phyloP scores from a whole-genome alignment of 1,140 invertebrate genomes.

The Sitobion miscanthi region DNA sequence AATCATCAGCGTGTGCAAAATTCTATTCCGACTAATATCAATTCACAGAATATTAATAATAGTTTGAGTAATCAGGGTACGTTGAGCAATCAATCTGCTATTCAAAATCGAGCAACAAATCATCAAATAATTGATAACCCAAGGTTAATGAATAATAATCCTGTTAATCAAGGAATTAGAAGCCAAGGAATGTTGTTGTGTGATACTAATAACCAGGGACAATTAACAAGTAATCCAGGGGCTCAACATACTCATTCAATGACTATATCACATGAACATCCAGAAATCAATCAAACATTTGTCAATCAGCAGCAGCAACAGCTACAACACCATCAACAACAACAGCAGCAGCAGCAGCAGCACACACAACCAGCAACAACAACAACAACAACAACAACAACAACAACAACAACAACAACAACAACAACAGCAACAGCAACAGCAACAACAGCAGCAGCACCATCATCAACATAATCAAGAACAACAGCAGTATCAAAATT shows the following conservation, averaged over 20 bases:
- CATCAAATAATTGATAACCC: conserved; percentile 46
- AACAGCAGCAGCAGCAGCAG: conserved; percentile 26
- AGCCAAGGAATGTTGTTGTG: conserved; percentile 25
- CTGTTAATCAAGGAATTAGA: conserved; percentile 45
- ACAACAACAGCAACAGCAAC: neutral
- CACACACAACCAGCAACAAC: neutral
- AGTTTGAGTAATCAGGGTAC: conserved; percentile 33
- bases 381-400: conserved; percentile 23
- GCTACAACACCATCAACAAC: neutral
- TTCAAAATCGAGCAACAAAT: conserved; percentile 33
- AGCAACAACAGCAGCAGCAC: conserved; percentile 20
- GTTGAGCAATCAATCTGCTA: neutral
- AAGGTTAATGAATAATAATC: conserved; percentile 54
- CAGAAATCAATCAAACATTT: conserved; percentile 43
- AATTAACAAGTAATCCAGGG: conserved; percentile 19
- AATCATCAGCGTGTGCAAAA: conserved; percentile 48
- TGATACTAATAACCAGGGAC: conserved; percentile 34
- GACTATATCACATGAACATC: conserved; percentile 14
- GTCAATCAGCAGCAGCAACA: conserved; percentile 33
- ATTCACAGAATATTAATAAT: conserved; percentile 23
- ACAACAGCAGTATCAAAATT: conserved; percentile 28
- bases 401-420: conserved; percentile 33
- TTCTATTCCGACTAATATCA: conserved; percentile 23
- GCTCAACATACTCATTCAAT: conserved; percentile 18
- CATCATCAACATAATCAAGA: conserved; percentile 52